phyloP scores from a whole-genome alignment of 2,797 vertebrate species.

The Sebastes steindachneri region DNA sequence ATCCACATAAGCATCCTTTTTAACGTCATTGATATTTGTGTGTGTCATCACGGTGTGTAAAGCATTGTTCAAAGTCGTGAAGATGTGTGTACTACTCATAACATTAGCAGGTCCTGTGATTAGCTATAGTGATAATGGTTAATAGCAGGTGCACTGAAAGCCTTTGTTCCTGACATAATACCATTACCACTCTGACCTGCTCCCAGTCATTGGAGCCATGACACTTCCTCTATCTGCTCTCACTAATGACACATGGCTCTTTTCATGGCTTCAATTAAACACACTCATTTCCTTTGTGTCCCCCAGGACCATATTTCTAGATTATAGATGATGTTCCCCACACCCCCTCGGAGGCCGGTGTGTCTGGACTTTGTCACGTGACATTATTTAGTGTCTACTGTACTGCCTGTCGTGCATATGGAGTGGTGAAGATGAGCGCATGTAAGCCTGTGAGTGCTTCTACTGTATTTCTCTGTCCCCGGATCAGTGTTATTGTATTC shows the following conservation, averaged over 20 bases:
- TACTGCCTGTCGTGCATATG: slow-evolving; percentile 25
- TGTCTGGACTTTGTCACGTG: slow-evolving; percentile 43
- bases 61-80: neutral
- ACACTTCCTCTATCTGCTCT: slow-evolving; percentile 52
- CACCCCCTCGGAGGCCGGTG: slow-evolving; percentile 43
- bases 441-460: slow-evolving; percentile 27
- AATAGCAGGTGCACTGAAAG: slow-evolving; percentile 14
- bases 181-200: slow-evolving; percentile 46
- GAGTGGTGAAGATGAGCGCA: slow-evolving; percentile 31
- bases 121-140: slow-evolving; percentile 25
- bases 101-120: slow-evolving; percentile 5
- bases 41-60: slow-evolving; percentile 20
- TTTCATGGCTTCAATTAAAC: slow-evolving; percentile 69
- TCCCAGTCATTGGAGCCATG: slow-evolving; percentile 39
- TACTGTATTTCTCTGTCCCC: slow-evolving; percentile 16
- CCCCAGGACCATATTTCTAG: slow-evolving; percentile 62
- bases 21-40: neutral
- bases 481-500: slow-evolving; percentile 41
- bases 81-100: neutral
- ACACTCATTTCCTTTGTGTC: slow-evolving; percentile 73
- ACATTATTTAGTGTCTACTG: slow-evolving; percentile 44
- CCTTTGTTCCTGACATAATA: slow-evolving; percentile 47
- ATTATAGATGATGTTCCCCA: slow-evolving; percentile 66
- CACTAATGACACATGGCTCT: slow-evolving; percentile 60
- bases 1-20: neutral